A percentile compares a stretch with the other conserved stretches of the same genome.
Conservation (phyloP, 2,888 invertebrate species). For the Tenthredo mesomela region DNA sequence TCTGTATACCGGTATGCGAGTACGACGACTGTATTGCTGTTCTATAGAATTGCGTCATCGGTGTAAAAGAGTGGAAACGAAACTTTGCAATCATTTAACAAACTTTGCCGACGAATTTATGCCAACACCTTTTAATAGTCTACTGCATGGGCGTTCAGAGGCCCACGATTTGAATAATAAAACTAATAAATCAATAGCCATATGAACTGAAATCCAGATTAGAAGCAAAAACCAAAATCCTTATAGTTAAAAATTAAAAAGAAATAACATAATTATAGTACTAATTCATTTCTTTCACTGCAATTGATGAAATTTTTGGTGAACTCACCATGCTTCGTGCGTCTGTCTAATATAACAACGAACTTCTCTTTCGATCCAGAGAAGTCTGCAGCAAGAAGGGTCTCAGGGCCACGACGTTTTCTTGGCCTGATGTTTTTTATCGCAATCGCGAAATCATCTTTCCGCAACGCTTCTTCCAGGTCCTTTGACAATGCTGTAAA, state of each 20-base stretch:
- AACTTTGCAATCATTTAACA: background rate
- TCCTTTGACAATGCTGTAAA: constrained; percentile 78
- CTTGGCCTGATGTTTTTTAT: constrained; percentile 80
- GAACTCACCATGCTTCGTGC: constrained; percentile 79
- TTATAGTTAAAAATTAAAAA: background rate
- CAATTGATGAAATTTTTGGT: background rate
- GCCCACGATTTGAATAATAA: constrained; percentile 23
- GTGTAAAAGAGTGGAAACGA: background rate
- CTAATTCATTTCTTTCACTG: background rate
- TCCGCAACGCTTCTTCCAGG: constrained; percentile 79
- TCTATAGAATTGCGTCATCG: constrained; percentile 24
- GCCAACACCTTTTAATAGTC: background rate
- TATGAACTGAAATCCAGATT: background rate
- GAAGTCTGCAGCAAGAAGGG: constrained; percentile 81
- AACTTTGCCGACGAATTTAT: background rate
- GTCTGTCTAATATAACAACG: constrained; percentile 80
- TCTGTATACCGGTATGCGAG: constrained; percentile 11
- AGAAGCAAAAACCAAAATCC: background rate
- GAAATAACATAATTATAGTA: background rate
- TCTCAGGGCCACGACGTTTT: constrained; percentile 79
- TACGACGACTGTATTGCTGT: background rate
- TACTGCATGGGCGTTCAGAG: constrained; percentile 2
- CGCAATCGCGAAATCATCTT: constrained; percentile 80
- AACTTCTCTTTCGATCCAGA: constrained; percentile 80
- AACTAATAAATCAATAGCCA: background rate